Evolutionary conservation across 35 echinoderm and acorn worm species (phyloP).

Genomic region (Apostichopus japonicus): DNA sequence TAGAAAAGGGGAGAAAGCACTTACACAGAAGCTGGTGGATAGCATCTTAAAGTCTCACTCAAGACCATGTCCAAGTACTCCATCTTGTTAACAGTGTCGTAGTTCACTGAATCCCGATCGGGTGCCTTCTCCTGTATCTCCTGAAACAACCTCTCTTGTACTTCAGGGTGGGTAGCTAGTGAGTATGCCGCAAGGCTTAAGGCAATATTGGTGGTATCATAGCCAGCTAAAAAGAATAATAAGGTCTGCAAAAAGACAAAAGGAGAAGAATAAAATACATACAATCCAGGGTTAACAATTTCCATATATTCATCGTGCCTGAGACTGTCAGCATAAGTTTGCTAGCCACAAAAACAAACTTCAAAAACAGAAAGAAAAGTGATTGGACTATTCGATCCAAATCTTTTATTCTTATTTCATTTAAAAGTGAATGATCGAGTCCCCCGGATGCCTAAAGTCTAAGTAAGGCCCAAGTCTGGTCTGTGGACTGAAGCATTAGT

Average conservation of each 20-base stretch:
- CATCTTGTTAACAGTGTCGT: constrained; percentile 43
- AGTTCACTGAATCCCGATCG: background rate
- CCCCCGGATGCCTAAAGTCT: too few relatives aligned
- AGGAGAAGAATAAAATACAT: background rate
- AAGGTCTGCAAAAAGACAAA: constrained; percentile 12
- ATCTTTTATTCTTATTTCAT: too few relatives aligned
- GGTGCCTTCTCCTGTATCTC: constrained; percentile 18
- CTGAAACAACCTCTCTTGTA: constrained; percentile 28
- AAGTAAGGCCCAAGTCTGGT: too few relatives aligned
- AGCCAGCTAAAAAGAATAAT: constrained; percentile 37
- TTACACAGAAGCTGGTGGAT: constrained; percentile 40
- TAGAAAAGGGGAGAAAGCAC: background rate
- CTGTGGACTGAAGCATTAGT: background rate
- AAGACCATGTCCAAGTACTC: constrained; percentile 49
- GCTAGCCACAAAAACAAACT: too few relatives aligned
- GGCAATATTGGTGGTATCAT: constrained; percentile 40
- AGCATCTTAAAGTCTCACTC: constrained; percentile 18
- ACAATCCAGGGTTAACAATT: background rate
- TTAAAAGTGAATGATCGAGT: too few relatives aligned
- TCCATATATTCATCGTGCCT: background rate
- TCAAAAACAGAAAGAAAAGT: too few relatives aligned
- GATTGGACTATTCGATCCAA: too few relatives aligned
- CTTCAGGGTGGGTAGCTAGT: constrained; percentile 35
- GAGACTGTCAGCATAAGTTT: background rate
- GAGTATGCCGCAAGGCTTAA: constrained; percentile 13